Evolutionary conservation across 2,888 invertebrate genomes (phyloP).

Genomic region (Tipula vernalis): DNA sequence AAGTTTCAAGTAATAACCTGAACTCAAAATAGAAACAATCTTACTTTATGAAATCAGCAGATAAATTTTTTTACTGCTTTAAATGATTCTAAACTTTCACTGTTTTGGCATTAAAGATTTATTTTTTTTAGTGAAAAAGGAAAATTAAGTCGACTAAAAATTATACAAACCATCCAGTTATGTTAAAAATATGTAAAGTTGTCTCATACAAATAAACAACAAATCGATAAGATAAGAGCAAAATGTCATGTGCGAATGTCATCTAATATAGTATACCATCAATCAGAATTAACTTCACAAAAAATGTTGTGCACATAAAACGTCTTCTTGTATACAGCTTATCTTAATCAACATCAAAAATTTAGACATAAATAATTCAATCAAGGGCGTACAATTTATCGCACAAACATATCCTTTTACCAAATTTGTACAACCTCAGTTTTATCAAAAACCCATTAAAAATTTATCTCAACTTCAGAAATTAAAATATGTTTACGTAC

Average conservation of each 20-base stretch:
- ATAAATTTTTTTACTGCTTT: too few relatives aligned
- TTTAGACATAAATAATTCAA: not conserved
- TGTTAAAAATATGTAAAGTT: not conserved
- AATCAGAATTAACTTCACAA: not conserved
- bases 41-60: too few relatives aligned
- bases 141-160: too few relatives aligned
- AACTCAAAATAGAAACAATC: too few relatives aligned
- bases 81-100: too few relatives aligned
- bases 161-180: not conserved
- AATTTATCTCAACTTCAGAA: not conserved
- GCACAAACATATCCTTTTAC: not conserved
- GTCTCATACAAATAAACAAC: not conserved
- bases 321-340: not conserved
- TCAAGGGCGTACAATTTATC: not conserved
- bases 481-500: not conserved
- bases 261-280: not conserved
- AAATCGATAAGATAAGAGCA: not conserved
- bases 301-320: not conserved
- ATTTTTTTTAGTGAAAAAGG: too few relatives aligned
- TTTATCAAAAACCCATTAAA: not conserved
- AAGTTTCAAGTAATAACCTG: too few relatives aligned
- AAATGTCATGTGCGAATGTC: not conserved
- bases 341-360: not conserved
- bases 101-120: too few relatives aligned
- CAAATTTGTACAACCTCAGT: not conserved